Conservation (phyloP, 2,797 vertebrate species). For the Phaenicophaeus curvirostris region DNA sequence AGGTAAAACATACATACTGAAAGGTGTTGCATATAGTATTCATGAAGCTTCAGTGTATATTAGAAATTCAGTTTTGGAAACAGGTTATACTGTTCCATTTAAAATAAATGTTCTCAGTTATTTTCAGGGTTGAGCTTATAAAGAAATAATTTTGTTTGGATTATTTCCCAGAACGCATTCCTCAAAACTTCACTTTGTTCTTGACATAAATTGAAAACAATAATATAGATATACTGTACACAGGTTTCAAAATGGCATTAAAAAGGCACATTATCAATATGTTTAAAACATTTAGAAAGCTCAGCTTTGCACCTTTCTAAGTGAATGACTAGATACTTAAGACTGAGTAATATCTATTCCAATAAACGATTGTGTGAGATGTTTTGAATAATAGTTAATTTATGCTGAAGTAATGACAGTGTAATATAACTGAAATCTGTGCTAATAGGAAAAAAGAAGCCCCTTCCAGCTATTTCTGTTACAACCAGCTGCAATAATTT, state of each 20-base stretch:
- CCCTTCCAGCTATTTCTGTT: slow-evolving; percentile 68
- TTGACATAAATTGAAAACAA: slow-evolving; percentile 68
- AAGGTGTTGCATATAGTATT: background rate
- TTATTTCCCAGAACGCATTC: slow-evolving; percentile 46
- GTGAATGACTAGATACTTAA: slow-evolving; percentile 63
- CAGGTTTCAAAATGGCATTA: slow-evolving; percentile 63
- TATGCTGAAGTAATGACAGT: slow-evolving; percentile 70
- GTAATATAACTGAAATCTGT: slow-evolving; percentile 68
- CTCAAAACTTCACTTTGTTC: slow-evolving; percentile 54
- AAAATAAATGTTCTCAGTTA: slow-evolving; percentile 37
- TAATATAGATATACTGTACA: slow-evolving; percentile 61
- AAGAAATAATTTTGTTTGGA: slow-evolving; percentile 58
- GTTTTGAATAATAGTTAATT: slow-evolving; percentile 75
- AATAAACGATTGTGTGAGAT: slow-evolving; percentile 53
- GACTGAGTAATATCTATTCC: slow-evolving; percentile 55
- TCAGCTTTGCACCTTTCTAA: slow-evolving; percentile 41
- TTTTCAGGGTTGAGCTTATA: slow-evolving; percentile 46
- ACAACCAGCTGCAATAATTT: slow-evolving; percentile 60
- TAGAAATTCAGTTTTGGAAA: slow-evolving; percentile 3
- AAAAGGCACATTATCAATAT: slow-evolving; percentile 71
- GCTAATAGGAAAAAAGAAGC: slow-evolving; percentile 63
- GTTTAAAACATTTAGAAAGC: slow-evolving; percentile 69
- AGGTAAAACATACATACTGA: background rate
- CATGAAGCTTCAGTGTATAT: background rate
- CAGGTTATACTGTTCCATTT: slow-evolving; percentile 14